Base-by-base conservation (phyloP, 92 coral and sea anemone species). In the Phymanthus crucifer region DNA sequence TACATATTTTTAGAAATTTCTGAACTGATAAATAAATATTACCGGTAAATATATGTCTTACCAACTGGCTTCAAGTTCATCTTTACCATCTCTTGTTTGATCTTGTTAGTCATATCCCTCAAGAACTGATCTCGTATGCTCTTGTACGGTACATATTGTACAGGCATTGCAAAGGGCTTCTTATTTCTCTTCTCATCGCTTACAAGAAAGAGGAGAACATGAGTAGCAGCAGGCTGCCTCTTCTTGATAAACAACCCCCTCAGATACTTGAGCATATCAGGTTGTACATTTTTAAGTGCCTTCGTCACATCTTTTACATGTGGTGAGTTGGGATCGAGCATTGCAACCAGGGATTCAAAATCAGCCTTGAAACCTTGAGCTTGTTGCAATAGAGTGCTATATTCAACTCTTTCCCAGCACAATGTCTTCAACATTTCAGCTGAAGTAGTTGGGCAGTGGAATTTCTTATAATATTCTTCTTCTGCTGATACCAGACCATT, bases 371-470 rank as follows among this genome's bases (percentile, higher is more conserved):
- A 71, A 67, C 56, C 70, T 34, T 91, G 92, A 9, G 85, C 76
- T 61, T 91, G 92, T 23, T 71, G 85, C 5, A 87, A 52, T 48
- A 91, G 71, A 19, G 89, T 75, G 52, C 77, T 91, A 76, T n/a
- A 91, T 46, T 91, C 90, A 2, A 91, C 94, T 77, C 86, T 54
- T 81, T 84, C 91, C 94, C 94, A 91, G 45, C 91, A 90, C 5
- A 90, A 79, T 14, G 72, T 79, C 78, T 80, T 90, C 76, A 90
- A 34, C 40, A 81, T 18, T 13, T 80, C 38, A 34, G 72, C 72
- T 3, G 94, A 84, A 24, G 85, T 47, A 34, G 48, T 90, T 24
- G 85, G 90, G 0, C 89, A 17, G 40, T 84, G 75, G 72, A 86
- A 75, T 29, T 86, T 86, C 7, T 54, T 80, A 8, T 21, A 24